Evolutionary conservation across 2,797 vertebrate genomes (phyloP), one percentile per base, ranked within the genome.

Genomic region (Danio choprae): DNA sequence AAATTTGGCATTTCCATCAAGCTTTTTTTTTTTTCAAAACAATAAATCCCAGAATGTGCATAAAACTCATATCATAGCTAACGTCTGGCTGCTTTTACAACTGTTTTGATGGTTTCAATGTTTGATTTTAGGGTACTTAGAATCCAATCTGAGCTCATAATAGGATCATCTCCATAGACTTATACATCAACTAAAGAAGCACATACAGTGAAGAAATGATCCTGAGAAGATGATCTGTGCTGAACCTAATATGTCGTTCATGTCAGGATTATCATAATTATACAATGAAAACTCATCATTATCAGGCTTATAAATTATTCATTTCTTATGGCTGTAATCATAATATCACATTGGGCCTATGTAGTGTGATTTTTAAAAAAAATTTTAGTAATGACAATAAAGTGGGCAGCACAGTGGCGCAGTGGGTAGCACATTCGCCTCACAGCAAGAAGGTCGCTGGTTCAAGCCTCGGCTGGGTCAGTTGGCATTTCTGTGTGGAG

Each of bases 191-290:
- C 15, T 16, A 8, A 22, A 50, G 15, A 51, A n/a, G 15, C 44
- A 5, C 12, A 7, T 38, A 7, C 1, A 7, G 65, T 38, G 22
- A 11, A n/a, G 65, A 51, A 69, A 69, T 38, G 13, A 4, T 56
- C 13, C 43, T n/a, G 8, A 44, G 36, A 46, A n/a, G 8, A 50
- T 1, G 65, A 67, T 67, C 43, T 4, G 12, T 58, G 20, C 20
- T 67, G 43, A 68, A 38, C 62, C 10, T 62, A 36, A 60, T 38
- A 7, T 12, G 16, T 18, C 20, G 8, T 29, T 58, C 70, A 59
- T 41, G 20, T 12, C 55, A 59, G 43, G 43, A 48, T 67, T 73
- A 36, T n/a, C 71, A 60, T 12, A 48, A 59, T 74, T n/a, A 46
- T 18, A 43, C n/a, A 4, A 62, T 62, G 9, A 68, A 12, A 36